These are phyloP conservation scores for Megaceryle alcyon DNA, from an alignment of 2,797 vertebrate genomes.

Conservation along the genomic window DNA sequence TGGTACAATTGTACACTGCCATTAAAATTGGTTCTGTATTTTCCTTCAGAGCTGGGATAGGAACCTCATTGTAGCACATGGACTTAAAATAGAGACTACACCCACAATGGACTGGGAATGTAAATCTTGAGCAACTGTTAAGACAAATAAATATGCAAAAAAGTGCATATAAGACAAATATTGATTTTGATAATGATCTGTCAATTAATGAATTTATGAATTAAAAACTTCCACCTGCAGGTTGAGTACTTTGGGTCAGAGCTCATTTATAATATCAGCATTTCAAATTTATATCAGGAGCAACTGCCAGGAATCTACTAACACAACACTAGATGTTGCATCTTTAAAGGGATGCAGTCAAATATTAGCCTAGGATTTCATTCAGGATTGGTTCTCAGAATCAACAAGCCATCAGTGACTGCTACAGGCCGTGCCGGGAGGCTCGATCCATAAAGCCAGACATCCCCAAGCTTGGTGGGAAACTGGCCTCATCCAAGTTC, in stretches of 20 bases:
- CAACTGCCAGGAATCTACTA: neutral
- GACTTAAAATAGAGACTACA: neutral
- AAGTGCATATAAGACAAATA: neutral
- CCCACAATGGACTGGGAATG: neutral
- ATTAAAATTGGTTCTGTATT: neutral
- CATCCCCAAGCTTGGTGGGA: neutral
- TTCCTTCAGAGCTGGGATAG: neutral
- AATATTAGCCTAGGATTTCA: neutral
- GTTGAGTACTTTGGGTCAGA: neutral
- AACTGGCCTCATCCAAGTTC: neutral
- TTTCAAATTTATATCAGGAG: neutral
- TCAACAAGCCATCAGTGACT: neutral
- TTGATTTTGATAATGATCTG: neutral
- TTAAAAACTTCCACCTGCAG: neutral
- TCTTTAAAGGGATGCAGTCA: neutral
- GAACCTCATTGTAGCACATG: neutral
- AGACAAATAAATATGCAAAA: neutral
- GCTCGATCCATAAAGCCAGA: neutral
- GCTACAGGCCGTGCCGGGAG: rapidly evolving
- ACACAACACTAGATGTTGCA: neutral
- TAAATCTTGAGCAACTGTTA: neutral
- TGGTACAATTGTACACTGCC: neutral
- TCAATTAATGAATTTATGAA: neutral
- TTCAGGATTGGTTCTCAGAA: neutral
- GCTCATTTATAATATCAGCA: neutral